Conservation (phyloP, 2,113 vertebrate species). For the Paradoxurus hermaphroditus region DNA sequence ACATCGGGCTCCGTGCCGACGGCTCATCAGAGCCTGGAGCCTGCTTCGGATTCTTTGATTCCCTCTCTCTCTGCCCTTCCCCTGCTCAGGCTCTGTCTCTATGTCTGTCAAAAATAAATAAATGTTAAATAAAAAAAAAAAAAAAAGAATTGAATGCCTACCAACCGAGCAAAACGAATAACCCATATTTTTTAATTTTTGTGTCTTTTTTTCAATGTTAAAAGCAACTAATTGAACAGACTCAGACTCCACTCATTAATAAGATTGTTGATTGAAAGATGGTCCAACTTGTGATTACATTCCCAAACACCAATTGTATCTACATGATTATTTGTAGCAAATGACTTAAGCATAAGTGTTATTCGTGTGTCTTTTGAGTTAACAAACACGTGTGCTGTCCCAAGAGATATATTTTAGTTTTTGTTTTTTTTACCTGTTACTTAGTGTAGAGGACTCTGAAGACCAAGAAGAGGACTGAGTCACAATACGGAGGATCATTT, state of each 20-base stretch:
- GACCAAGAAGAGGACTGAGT: neutral
- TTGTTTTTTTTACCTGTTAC: neutral
- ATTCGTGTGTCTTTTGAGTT: neutral
- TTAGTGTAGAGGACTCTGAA: neutral
- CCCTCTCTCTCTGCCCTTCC: too few species aligned
- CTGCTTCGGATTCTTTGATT: too few species aligned
- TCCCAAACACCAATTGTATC: neutral
- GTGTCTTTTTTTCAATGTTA: neutral
- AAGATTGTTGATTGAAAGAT: neutral
- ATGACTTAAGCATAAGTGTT: neutral
- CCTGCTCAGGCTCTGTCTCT: too few species aligned
- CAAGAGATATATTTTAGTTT: neutral
- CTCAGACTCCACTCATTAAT: neutral
- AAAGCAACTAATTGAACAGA: neutral
- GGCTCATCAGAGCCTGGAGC: too few species aligned
- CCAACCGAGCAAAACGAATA: too few species aligned
- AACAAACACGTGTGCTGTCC: neutral
- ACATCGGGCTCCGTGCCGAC: too few species aligned
- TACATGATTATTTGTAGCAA: neutral
- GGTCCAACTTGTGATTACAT: neutral
- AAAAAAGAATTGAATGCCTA: too few species aligned
- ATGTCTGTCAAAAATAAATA: too few species aligned
- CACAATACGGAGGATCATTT: neutral
- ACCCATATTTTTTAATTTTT: neutral
- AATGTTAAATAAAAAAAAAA: too few species aligned